Evolutionary conservation across 2,888 invertebrate species (phyloP).

Genomic region (Mimumesa dahlbomi): DNA sequence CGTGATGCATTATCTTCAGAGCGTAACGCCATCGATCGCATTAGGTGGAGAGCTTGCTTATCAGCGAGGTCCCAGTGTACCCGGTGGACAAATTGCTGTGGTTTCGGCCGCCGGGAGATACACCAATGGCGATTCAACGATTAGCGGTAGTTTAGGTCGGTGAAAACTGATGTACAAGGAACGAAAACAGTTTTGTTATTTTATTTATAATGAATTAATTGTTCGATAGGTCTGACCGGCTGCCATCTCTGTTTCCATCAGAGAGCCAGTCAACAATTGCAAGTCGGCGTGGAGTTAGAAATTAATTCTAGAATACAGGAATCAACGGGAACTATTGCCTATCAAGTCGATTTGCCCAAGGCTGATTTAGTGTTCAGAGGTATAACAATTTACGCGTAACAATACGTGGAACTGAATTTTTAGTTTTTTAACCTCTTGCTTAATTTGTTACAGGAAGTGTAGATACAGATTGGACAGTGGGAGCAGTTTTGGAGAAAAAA

Average conservation of each 20-base stretch:
- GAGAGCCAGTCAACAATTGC: constrained; percentile 93
- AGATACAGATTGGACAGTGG: constrained; percentile 96
- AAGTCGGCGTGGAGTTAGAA: constrained; percentile 97
- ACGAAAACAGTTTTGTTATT: too few relatives aligned
- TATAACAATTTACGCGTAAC: constrained; percentile 78
- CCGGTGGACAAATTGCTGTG: constrained; percentile 94
- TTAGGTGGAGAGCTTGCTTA: constrained; percentile 96
- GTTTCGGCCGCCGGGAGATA: constrained; percentile 93
- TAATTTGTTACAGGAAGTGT: constrained; percentile 86
- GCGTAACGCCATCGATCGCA: constrained; percentile 90
- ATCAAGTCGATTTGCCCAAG: constrained; percentile 97
- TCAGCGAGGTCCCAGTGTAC: constrained; percentile 94
- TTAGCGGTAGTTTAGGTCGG: constrained; percentile 80
- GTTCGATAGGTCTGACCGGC: constrained; percentile 87
- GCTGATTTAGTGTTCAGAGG: constrained; percentile 97
- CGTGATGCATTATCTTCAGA: constrained; percentile 94
- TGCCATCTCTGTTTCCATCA: constrained; percentile 96
- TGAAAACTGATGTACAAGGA: too few relatives aligned
- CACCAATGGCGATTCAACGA: constrained; percentile 81
- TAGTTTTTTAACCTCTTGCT: neutral
- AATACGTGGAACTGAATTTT: neutral
- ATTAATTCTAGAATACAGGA: constrained; percentile 95
- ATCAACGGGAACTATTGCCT: constrained; percentile 94
- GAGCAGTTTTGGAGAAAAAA: constrained; percentile 96
- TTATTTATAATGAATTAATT: too few relatives aligned